phyloP scores from a whole-genome alignment of 2,113 vertebrate species.

The Dunckerocampus dactyliophorus region DNA sequence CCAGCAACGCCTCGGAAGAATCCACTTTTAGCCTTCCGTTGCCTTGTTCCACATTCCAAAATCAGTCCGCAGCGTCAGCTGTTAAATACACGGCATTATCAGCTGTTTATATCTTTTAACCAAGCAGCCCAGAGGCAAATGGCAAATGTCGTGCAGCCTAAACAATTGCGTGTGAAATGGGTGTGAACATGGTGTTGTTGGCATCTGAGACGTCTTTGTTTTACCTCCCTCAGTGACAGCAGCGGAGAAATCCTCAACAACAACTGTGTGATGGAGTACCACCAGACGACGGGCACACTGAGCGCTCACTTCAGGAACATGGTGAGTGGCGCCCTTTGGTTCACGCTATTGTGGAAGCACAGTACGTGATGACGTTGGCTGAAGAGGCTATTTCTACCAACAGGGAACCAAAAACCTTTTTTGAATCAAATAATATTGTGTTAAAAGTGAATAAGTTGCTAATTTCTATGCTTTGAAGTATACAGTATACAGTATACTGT shows the following conservation, averaged over 20 bases:
- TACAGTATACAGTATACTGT: no score
- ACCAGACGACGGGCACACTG: slow-evolving; percentile 90
- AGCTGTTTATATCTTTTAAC: slow-evolving; percentile 13
- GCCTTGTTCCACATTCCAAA: slow-evolving; percentile 43
- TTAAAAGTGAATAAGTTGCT: no score
- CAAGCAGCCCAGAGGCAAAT: not conserved
- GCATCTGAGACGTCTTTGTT: no score
- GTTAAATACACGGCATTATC: slow-evolving; percentile 19
- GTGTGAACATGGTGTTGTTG: not conserved
- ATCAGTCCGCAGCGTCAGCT: not conserved
- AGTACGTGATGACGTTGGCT: no score
- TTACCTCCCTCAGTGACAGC: slow-evolving; percentile 78
- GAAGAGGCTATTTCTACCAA: not conserved
- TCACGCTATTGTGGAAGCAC: no score
- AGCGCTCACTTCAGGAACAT: slow-evolving; percentile 97
- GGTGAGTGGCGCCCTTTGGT: slow-evolving; percentile 68
- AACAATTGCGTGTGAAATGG: not conserved
- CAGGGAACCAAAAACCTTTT: no score
- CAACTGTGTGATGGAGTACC: slow-evolving; percentile 97
- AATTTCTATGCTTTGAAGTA: no score
- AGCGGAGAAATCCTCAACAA: slow-evolving; percentile 96
- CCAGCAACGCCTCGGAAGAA: slow-evolving; percentile 50
- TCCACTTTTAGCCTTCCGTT: slow-evolving; percentile 55
- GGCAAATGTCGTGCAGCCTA: not conserved
- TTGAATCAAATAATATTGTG: no score